Base-by-base conservation (phyloP, 64 coral and sea anemone genomes). In the Cladopsammia gracilis region DNA sequence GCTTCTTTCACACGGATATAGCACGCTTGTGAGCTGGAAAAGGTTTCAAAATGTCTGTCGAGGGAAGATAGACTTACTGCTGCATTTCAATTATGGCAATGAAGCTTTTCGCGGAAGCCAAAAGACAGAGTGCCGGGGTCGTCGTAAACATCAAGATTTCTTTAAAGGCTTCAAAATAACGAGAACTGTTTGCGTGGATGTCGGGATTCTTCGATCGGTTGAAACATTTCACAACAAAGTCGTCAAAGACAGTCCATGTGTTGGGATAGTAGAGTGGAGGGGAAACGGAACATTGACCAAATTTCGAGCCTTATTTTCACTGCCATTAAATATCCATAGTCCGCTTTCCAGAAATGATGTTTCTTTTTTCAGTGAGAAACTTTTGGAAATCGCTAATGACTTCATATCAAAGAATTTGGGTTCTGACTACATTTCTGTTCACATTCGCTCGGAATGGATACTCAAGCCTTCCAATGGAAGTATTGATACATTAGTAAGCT, bases 231-330 rank as follows among this genome's bases (percentile, higher is more conserved):
- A 95, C 52, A 75, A 89, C 58, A 76, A 89, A 42, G 85, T 95
- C 57, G 34, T 95, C 24, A 90, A 85, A 69, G 76, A 84, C 8
- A 78, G 83, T 47, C 23, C 62, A 8, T 98, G 96, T 79, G 71
- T 98, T 64, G 96, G 96, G 20, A 90, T 98, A 54, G 89, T 92
- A 3, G 50, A 88, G 56, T 98, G 93, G 96, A 98, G 92, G 78
- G 96, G 96, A 49, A 85, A 68, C 1, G 96, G 93, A 0, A 94
- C 13, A 20, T 25, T 0, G 13, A 13, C 13, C 10, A 12, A 75
- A 20, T 71, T 73, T 48, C 81, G 96, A 2, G 62, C 83, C 13
- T 88, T 95, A 34, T 98, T 95, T 67, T 75, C 89, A 3, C 54
- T 98, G 26, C 57, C 61, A 62, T 67, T 82, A 51, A 76, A 82